These are phyloP conservation scores for Dipus sagitta DNA, from an alignment of 2,797 vertebrate species.

Conservation along the genomic window DNA sequence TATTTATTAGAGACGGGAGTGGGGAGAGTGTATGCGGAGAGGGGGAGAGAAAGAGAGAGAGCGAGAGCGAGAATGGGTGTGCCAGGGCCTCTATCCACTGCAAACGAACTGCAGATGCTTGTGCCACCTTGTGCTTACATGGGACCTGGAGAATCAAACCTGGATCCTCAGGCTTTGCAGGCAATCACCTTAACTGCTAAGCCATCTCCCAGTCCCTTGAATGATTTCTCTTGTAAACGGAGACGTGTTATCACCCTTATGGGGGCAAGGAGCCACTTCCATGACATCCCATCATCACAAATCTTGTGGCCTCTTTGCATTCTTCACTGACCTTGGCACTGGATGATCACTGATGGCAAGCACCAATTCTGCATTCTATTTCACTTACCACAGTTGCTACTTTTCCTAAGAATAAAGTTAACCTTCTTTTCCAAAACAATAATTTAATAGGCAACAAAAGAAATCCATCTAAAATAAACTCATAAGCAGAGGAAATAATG, in stretches of 20 bases:
- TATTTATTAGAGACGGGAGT: too few relatives aligned
- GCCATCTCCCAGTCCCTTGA: background rate
- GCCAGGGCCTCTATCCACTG: too few relatives aligned
- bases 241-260: background rate
- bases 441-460: background rate
- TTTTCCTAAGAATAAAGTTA: conserved; percentile 3
- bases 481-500: background rate
- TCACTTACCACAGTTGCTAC: background rate
- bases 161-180: too few relatives aligned
- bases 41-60: too few relatives aligned
- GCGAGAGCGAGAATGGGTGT: too few relatives aligned
- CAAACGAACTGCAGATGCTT: too few relatives aligned
- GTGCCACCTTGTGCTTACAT: too few relatives aligned
- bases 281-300: background rate
- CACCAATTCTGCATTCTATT: background rate
- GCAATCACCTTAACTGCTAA: too few relatives aligned
- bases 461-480: background rate
- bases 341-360: background rate
- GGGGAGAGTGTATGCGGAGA: too few relatives aligned
- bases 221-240: background rate
- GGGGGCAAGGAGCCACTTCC: background rate
- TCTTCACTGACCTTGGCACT: background rate
- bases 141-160: too few relatives aligned
- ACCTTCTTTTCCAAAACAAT: conserved; percentile 1
- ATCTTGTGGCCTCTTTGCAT: background rate